Conservation (phyloP, 2,113 vertebrate genomes). For the Danionella cerebrum region DNA sequence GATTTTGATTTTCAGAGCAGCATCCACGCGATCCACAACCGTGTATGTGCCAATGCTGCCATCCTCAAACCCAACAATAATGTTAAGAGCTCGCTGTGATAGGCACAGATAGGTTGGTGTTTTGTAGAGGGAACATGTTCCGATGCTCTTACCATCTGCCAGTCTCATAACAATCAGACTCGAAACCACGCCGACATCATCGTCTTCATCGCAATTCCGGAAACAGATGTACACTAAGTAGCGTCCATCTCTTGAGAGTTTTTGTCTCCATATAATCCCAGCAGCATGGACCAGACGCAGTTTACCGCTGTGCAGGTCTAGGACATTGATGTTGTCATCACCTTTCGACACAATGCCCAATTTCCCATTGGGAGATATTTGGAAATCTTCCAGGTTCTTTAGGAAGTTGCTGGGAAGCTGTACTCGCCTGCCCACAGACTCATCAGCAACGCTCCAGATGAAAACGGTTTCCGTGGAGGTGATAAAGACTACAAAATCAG, state of each 20-base stretch:
- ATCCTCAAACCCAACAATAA: conserved; percentile 94
- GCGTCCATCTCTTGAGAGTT: conserved; percentile 86
- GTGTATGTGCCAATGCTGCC: conserved; percentile 97
- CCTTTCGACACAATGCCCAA: conserved; percentile 89
- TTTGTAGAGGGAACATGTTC: conserved; percentile 96
- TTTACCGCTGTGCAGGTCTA: conserved; percentile 92
- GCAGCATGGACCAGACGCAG: conserved; percentile 84
- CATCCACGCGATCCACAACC: conserved; percentile 93
- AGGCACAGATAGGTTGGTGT: conserved; percentile 88
- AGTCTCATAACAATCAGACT: conserved; percentile 95
- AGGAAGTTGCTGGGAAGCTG: conserved; percentile 89
- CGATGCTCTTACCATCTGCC: conserved; percentile 94
- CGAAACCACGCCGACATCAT: conserved; percentile 81
- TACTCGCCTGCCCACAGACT: conserved; percentile 86
- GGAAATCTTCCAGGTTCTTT: conserved; percentile 92
- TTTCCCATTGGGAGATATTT: conserved; percentile 95
- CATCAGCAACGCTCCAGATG: conserved; percentile 93
- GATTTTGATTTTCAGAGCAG: conserved; percentile 96
- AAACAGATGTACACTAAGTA: conserved; percentile 97
- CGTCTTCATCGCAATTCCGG: conserved; percentile 81
- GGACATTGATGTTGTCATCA: conserved; percentile 91
- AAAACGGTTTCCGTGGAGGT: conserved; percentile 91
- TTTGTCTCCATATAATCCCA: conserved; percentile 90
- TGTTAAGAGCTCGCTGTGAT: conserved; percentile 91
- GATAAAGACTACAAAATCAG: conserved; percentile 89